Evolutionary conservation across 2,113 vertebrate species (phyloP).

Genomic region (Craseonycteris thonglongyai): DNA sequence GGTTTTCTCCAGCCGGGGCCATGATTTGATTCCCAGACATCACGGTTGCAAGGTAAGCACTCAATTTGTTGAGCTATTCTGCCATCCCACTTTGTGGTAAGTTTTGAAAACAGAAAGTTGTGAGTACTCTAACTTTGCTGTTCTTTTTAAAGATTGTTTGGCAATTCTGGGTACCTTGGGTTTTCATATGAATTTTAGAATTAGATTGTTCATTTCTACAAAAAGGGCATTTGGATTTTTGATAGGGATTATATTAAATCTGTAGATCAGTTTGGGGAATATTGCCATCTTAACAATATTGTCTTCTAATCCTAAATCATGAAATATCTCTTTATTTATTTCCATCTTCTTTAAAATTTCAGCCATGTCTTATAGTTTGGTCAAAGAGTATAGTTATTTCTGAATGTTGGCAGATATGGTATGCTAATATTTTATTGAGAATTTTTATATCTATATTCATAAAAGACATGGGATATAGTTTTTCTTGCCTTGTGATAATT

Average conservation of each 20-base stretch:
- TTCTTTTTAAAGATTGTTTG: neutral
- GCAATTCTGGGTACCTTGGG: neutral
- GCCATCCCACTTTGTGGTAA: too few species aligned
- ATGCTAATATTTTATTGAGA: neutral
- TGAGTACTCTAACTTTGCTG: neutral
- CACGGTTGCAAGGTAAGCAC: too few species aligned
- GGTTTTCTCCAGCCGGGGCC: too few species aligned
- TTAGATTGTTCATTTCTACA: neutral
- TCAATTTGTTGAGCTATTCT: too few species aligned
- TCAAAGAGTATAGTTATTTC: neutral
- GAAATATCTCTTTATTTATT: neutral
- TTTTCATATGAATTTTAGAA: neutral
- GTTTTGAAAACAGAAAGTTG: neutral
- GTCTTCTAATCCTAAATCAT: neutral
- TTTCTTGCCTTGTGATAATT: neutral
- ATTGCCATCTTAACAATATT: neutral
- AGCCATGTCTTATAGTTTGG: neutral
- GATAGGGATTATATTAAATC: neutral
- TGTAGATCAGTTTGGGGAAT: neutral
- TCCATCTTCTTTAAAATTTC: neutral
- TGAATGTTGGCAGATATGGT: neutral
- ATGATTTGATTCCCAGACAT: too few species aligned
- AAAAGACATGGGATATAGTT: neutral
- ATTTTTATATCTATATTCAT: neutral
- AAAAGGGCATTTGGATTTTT: neutral